Conservation (phyloP, 2,797 vertebrate species). For the Pitangus sulphuratus region DNA sequence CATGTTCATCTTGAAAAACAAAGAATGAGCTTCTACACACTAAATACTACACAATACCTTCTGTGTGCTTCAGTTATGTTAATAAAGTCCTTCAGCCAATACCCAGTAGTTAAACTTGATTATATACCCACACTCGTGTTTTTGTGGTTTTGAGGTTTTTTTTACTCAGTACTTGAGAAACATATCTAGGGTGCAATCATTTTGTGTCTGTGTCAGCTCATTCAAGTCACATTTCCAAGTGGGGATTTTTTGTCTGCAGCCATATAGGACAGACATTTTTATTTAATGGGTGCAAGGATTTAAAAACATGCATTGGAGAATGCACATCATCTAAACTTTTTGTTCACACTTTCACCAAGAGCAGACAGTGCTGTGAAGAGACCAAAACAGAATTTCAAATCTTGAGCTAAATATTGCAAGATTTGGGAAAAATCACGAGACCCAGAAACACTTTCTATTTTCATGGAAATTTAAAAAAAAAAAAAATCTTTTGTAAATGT, state of each 20-base stretch:
- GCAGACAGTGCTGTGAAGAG: not conserved
- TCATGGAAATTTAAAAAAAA: not conserved
- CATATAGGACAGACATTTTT: not conserved
- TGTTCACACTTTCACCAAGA: not conserved
- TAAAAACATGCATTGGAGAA: not conserved
- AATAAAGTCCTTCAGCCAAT: not conserved
- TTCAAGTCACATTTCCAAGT: not conserved
- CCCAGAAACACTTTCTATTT: not conserved
- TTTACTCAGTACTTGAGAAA: not conserved
- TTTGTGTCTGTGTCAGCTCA: not conserved
- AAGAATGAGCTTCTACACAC: not conserved
- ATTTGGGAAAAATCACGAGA: not conserved
- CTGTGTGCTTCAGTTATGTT: not conserved
- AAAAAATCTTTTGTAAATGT: not conserved
- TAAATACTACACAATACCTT: not conserved
- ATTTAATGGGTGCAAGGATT: not conserved
- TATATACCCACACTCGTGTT: not conserved
- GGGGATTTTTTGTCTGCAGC: not conserved
- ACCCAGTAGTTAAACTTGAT: not conserved
- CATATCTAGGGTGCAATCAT: rapidly evolving
- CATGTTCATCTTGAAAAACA: not conserved
- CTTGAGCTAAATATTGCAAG: not conserved
- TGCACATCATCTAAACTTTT: not conserved
- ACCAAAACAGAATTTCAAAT: not conserved
- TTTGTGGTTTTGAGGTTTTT: not conserved